Evolutionary conservation across 2,888 invertebrate species (phyloP), one percentile per base, ranked within the genome.

Genomic region (Epiblema foenella): DNA sequence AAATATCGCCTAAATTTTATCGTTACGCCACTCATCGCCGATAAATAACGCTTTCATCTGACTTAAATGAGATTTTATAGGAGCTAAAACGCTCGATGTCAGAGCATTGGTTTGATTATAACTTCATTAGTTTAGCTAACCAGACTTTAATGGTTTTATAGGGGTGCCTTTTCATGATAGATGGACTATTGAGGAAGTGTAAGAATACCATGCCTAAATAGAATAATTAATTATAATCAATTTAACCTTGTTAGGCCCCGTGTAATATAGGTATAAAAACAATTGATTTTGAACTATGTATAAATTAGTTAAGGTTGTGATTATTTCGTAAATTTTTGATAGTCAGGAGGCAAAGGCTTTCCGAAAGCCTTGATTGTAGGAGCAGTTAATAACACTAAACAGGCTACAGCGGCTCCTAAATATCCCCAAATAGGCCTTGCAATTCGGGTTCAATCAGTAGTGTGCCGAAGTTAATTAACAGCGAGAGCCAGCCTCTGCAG

Each of bases 21-120:
- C 66, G 18, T 46, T 20, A 37, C 17, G 46, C 66, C 56, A 67
- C 62, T 71, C 49, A 57, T 56, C 56, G 56, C 66, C 72, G 65
- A 77, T 79, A 79, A 79, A 76, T 77, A 76, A 75, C 74, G 73
- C 73, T 75, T 77, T 77, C 77, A 79, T 76, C 75, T 71, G 68
- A 72, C 67, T 71, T 75, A 63, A 74, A 77, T 69, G 75, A 76
- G 75, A 76, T 76, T 77, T 73, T 74, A 75, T 76, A 69, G 75
- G 73, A 75, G 76, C 78, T 75, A 76, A 78, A 73, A 70, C 74
- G 73, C 74, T 73, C 74, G 66, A 51, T 68, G 72, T 59, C 68
- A 59, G 74, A 71, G 72, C 66, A 77, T 78, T 77, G 78, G 77
- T 78, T 77, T 77, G 75, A 79, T 78, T 77, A 78, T 75, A 74